A percentile compares a stretch with the other conserved stretches of the same genome.
Conservation (phyloP, 1,140 invertebrate species). For the Daktulosphaira vitifoliae region DNA sequence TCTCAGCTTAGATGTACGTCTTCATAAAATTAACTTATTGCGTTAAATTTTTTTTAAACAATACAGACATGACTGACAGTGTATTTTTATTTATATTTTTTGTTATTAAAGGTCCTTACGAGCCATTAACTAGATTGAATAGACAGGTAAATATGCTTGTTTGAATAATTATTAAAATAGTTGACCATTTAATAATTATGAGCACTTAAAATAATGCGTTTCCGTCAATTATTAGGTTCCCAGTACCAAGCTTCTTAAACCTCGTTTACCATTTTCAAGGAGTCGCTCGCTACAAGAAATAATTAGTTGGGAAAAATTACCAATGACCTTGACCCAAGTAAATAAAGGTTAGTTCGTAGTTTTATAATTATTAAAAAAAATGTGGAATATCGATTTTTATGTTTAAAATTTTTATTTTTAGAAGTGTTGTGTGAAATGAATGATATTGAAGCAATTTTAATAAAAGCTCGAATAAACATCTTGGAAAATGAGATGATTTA, state of each 20-base stretch:
- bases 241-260: slow-evolving; percentile 17
- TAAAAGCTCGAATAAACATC: slow-evolving; percentile 17
- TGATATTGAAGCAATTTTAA: slow-evolving; percentile 8
- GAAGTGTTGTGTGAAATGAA: slow-evolving; percentile 3
- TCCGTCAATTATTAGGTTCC: neutral
- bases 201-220: too few relatives aligned
- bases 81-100: neutral
- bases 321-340: slow-evolving; percentile 12
- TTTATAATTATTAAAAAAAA: neutral
- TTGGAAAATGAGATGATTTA: slow-evolving; percentile 27
- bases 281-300: slow-evolving; percentile 24
- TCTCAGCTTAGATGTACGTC: slow-evolving; percentile 24
- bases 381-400: neutral
- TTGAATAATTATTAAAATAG: too few relatives aligned
- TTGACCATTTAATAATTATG: too few relatives aligned
- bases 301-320: slow-evolving; percentile 22
- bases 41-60: neutral
- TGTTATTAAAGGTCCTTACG: slow-evolving; percentile 10
- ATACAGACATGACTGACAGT: too few relatives aligned
- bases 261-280: slow-evolving; percentile 15
- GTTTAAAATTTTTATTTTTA: neutral
- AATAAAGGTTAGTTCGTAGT: neutral
- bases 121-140: slow-evolving; percentile 17
- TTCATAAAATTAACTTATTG: neutral
- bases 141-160: neutral